Conservation (phyloP, 37 sponge, comb jelly and placozoan genomes). For the Theonella swinhoei region DNA sequence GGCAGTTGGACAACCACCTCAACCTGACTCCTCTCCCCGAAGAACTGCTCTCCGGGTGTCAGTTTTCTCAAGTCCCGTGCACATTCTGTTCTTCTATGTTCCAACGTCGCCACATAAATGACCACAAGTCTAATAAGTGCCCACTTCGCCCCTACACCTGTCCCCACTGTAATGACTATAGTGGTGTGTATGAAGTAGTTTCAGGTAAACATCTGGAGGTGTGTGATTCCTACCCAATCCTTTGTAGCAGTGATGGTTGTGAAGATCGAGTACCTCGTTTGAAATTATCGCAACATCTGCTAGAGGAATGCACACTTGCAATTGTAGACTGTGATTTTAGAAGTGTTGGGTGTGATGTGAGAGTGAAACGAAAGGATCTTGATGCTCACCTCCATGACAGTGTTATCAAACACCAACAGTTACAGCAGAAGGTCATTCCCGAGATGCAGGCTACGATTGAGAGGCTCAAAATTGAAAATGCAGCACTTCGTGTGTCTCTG, state of each 20-base stretch:
- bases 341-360: neutral
- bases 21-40: slow-evolving; percentile 11
- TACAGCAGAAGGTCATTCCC: too few relatives aligned
- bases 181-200: slow-evolving; percentile 1
- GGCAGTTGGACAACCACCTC: slow-evolving; percentile 28
- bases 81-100: neutral
- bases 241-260: neutral
- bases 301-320: neutral
- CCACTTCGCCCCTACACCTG: neutral
- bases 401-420: neutral
- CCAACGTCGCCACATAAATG: neutral
- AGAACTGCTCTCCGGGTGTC: neutral
- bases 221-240: slow-evolving; percentile 7
- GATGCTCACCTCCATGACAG: neutral
- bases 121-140: neutral
- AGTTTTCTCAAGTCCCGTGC: neutral
- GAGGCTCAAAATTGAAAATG: too few relatives aligned
- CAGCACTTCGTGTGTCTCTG: too few relatives aligned
- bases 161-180: slow-evolving; percentile 4
- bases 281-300: slow-evolving; percentile 9
- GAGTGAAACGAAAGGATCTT: neutral
- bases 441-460: too few relatives aligned
- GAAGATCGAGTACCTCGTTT: too few relatives aligned
- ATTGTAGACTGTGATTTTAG: neutral
- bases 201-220: neutral